Conservation (phyloP, 2,113 vertebrate genomes). For the Coptodon rendalli region DNA sequence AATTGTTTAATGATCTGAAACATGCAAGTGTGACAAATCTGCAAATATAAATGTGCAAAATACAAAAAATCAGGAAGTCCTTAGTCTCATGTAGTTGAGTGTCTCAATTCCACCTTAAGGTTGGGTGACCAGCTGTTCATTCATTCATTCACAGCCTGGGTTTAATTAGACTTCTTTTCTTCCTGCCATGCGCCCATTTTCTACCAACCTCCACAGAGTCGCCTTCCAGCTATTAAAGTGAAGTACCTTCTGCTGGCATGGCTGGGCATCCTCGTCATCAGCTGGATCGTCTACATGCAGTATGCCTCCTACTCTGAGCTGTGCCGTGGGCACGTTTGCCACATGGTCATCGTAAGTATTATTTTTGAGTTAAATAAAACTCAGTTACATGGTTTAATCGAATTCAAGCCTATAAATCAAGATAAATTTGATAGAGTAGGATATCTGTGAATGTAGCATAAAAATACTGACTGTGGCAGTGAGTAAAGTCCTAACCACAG, state of each 20-base stretch:
- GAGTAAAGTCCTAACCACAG: neutral
- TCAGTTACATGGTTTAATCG: neutral
- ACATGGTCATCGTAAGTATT: constrained; percentile 87
- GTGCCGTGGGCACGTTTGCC: constrained; percentile 88
- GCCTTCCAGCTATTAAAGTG: constrained; percentile 88
- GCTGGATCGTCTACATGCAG: constrained; percentile 93
- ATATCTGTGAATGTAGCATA: neutral
- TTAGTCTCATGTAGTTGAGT: neutral
- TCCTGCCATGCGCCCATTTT: neutral
- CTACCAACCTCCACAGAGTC: constrained; percentile 64
- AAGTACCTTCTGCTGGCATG: constrained; percentile 89
- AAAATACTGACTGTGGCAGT: neutral
- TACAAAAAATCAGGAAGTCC: neutral
- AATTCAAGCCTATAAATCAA: neutral
- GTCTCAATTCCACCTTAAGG: neutral
- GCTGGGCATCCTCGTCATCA: constrained; percentile 86
- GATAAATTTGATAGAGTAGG: neutral
- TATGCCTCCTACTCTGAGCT: constrained; percentile 91
- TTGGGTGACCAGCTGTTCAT: neutral
- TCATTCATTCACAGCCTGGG: neutral
- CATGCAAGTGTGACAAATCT: neutral
- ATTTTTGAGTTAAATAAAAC: neutral
- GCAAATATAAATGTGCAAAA: neutral
- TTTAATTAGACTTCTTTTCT: neutral
- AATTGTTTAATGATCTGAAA: neutral